These are phyloP conservation scores for Lycopodina hypogea DNA, from an alignment of 37 sponge, comb jelly and placozoan species.

Conservation along the genomic window DNA sequence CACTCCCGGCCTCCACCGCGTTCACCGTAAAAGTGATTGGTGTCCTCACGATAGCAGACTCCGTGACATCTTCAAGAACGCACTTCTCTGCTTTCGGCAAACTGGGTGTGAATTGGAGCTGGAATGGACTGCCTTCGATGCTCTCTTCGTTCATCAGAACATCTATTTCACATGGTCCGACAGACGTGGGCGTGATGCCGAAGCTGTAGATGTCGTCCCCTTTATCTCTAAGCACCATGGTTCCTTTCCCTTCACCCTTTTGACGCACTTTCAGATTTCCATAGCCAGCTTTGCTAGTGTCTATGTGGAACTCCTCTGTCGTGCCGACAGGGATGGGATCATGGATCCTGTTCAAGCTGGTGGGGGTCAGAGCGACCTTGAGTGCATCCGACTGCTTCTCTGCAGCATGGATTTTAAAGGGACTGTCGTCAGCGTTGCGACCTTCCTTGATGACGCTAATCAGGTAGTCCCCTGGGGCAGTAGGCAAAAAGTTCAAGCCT, in stretches of 20 bases:
- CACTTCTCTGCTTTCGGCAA: not conserved
- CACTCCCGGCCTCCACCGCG: constrained; percentile 29
- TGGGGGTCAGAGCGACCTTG: constrained; percentile 43
- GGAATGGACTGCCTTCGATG: constrained; percentile 70
- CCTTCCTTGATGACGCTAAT: constrained; percentile 12
- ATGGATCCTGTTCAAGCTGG: constrained; percentile 18
- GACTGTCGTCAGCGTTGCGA: constrained; percentile 3
- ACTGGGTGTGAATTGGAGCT: not conserved
- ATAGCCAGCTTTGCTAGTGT: constrained; percentile 63
- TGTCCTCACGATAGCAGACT: not conserved
- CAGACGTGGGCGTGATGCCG: constrained; percentile 12
- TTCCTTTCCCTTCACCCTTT: constrained; percentile 31
- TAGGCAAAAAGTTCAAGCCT: constrained; percentile 23
- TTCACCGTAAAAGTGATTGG: constrained; percentile 14
- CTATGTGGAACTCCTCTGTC: constrained; percentile 31
- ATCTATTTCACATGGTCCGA: constrained; percentile 29
- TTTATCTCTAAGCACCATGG: constrained; percentile 20
- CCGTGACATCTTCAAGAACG: not conserved
- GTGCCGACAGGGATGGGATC: constrained; percentile 35
- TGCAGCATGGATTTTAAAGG: constrained; percentile 28
- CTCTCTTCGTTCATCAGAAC: constrained; percentile 41
- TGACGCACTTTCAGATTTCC: constrained; percentile 57
- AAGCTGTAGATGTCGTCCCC: constrained; percentile 32
- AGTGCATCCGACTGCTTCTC: constrained; percentile 25
- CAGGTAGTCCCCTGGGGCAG: constrained; percentile 26